Evolutionary conservation across 2,888 invertebrate genomes (phyloP).

Genomic region (Leptinotarsa juncta): DNA sequence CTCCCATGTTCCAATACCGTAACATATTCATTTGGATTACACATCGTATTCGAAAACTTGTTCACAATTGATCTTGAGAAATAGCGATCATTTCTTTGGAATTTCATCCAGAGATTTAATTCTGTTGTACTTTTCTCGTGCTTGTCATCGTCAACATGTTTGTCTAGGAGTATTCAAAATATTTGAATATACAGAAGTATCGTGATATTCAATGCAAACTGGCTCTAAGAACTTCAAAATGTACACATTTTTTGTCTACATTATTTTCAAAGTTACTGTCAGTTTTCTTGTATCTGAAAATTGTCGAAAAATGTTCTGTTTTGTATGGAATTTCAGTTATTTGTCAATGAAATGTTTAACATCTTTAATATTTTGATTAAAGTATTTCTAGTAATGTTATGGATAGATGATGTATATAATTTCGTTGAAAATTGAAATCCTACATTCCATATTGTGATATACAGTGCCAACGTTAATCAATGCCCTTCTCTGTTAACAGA

Average conservation of each 20-base stretch:
- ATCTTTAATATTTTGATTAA: not conserved
- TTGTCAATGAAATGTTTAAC: not conserved
- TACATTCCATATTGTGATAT: not conserved
- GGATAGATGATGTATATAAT: not conserved
- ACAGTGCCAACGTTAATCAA: constrained; percentile 1
- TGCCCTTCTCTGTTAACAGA: not conserved
- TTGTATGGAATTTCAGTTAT: not conserved
- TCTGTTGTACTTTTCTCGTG: too few relatives aligned
- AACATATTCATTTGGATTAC: too few relatives aligned
- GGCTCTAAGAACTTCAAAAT: too few relatives aligned
- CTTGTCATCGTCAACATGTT: too few relatives aligned
- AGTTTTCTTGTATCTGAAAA: not conserved
- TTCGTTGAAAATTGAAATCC: not conserved
- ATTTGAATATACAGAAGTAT: too few relatives aligned
- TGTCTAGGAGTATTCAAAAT: too few relatives aligned
- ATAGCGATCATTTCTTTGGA: too few relatives aligned
- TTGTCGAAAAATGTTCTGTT: not conserved
- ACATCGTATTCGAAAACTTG: too few relatives aligned
- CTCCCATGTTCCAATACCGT: too few relatives aligned
- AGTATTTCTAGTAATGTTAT: not conserved
- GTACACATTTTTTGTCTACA: not conserved
- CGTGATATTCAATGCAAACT: too few relatives aligned
- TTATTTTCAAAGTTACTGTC: not conserved
- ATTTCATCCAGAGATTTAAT: too few relatives aligned
- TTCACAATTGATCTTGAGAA: too few relatives aligned